Evolutionary conservation across 2,797 vertebrate genomes (phyloP), one percentile per base, ranked within the genome.

Genomic region (Paedocypris micromegethes): DNA sequence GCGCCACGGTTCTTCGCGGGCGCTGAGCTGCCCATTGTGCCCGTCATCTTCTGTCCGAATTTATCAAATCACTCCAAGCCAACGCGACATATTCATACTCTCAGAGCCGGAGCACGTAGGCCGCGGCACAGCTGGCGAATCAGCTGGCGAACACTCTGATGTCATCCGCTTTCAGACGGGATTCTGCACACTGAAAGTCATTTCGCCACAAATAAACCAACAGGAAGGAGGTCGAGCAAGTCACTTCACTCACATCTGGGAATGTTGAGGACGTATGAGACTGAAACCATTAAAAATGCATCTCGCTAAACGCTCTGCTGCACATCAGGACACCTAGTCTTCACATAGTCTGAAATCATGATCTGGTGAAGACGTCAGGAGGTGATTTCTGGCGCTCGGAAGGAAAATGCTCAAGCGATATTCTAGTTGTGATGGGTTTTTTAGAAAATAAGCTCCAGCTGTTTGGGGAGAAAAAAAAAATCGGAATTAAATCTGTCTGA

Each of bases 1-100:
- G 72, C 60, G 67, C 66, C 55, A 68, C 60, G 64, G 68, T 69
- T 72, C 59, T 72, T 44, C 63, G 72, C 58, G 51, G 63, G 68
- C 58, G 57, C 43, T 45, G 52, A 48, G 58, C 71, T 70, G 66
- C 61, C 66, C 55, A 55, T 72, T 75, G 70, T 67, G 55, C 58
- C 68, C 63, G 70, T 66, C 66, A 40, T 49, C 64, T 59, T 58
- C 59, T 75, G 70, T 70, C 51, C 68, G 60, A 66, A 73, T 58
- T 65, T 50, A 66, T 73, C 66, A 75, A 69, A 63, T 68, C 71
- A 73, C 49, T 41, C 38, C 53, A 46, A 46, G 60, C 48, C 63
- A 64, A 70, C 48, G 51, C 5, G n/a, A 66, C 7, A n/a, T 8
- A 50, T 58, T 37, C 43, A 60, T 41, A 3, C 54, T 39, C n/a